phyloP scores from a whole-genome alignment of 2,888 invertebrate genomes.

The Xanthia icteritia region DNA sequence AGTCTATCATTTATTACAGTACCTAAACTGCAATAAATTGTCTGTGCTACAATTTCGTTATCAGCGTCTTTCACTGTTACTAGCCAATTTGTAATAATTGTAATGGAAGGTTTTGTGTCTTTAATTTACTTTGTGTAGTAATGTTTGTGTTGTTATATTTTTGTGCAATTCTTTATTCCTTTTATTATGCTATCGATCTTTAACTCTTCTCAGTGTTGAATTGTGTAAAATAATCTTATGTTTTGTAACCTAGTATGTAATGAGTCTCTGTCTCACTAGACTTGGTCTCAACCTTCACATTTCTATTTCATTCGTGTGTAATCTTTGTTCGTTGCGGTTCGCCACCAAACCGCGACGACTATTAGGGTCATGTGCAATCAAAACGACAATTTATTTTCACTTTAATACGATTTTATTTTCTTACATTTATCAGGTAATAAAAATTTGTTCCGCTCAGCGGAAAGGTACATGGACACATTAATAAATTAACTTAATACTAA shows the following conservation, averaged over 20 bases:
- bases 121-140: constrained; percentile 25
- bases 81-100: constrained; percentile 1
- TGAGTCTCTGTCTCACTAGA: constrained; percentile 38
- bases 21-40: constrained; percentile 4
- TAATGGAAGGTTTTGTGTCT: not conserved
- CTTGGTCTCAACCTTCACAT: constrained; percentile 59
- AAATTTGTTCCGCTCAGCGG: constrained; percentile 88
- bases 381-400: constrained; percentile 80
- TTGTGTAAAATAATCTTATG: constrained; percentile 26
- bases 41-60: constrained; percentile 7
- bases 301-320: constrained; percentile 59
- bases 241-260: constrained; percentile 40
- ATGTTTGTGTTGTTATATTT: too few relatives aligned
- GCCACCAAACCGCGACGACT: constrained; percentile 45
- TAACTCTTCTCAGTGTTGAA: not conserved
- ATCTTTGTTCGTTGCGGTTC: constrained; percentile 54
- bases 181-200: not conserved
- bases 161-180: not conserved
- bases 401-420: constrained; percentile 85
- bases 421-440: constrained; percentile 87
- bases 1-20: not conserved
- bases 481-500: constrained; percentile 89
- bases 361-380: constrained; percentile 69
- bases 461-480: constrained; percentile 89
- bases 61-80: constrained; percentile 15